phyloP scores from a whole-genome alignment of 1,140 invertebrate species.

The Piezodorus guildinii region DNA sequence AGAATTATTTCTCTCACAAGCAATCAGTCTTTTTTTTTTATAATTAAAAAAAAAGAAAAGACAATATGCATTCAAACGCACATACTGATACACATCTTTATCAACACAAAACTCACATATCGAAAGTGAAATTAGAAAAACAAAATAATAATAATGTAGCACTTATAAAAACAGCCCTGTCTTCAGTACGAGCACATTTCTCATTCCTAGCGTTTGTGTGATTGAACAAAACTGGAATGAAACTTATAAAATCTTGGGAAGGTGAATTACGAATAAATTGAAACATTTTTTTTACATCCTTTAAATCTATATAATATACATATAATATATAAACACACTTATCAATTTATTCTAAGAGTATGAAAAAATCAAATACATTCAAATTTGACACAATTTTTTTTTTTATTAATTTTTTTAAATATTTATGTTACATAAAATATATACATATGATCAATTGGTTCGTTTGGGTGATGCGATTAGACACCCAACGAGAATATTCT shows the following conservation, averaged over 20 bases:
- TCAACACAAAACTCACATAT: neutral
- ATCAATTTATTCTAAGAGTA: slow-evolving; percentile 15
- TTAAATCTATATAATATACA: slow-evolving; percentile 10
- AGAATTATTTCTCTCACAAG: too few species aligned
- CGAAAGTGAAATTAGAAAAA: too few species aligned
- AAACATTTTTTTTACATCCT: slow-evolving; percentile 19
- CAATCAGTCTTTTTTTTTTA: too few species aligned
- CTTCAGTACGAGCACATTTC: too few species aligned
- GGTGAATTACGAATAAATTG: slow-evolving; percentile 20
- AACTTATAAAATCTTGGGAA: neutral
- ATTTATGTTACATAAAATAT: slow-evolving; percentile 21
- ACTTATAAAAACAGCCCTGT: too few species aligned
- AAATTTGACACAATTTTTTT: slow-evolving; percentile 19
- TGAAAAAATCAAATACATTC: slow-evolving; percentile 23
- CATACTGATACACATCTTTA: too few species aligned
- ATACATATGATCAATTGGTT: slow-evolving; percentile 20
- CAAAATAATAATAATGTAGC: too few species aligned
- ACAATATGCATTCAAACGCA: too few species aligned
- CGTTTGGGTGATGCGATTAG: slow-evolving; percentile 13
- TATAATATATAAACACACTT: slow-evolving; percentile 20
- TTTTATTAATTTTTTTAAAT: slow-evolving; percentile 16
- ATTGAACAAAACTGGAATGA: neutral
- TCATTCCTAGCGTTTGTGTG: neutral
- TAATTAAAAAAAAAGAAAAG: too few species aligned
- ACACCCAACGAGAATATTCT: slow-evolving; percentile 8